Base-by-base conservation (phyloP, 2,113 vertebrate genomes). In the Tautogolabrus adspersus region DNA sequence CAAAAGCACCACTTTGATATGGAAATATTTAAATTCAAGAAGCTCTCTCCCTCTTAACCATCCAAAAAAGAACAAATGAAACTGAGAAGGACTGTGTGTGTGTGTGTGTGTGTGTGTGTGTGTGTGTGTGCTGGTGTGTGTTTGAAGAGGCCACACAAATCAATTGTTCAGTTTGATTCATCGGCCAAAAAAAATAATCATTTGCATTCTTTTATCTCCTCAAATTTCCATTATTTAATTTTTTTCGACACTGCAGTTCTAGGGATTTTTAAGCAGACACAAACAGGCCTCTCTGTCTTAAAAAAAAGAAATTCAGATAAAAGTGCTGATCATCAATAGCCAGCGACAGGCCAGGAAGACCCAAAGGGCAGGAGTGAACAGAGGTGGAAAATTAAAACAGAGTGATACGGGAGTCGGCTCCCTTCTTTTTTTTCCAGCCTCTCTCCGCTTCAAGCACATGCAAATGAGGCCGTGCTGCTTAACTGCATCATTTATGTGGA, bases 401-500 rank as follows among this genome's bases (percentile, higher is more conserved):
- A 97, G 95, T 96, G 96, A 98, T 96, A 95, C 95, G 96, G 95
- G 96, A 96, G 96, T 72, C 94, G 95, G 92, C 95, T 88, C 94
- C 96, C 95, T 52, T 21, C 21, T 95, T 42, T 52, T 21, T 52
- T 49, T 49, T 96, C 97, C 96, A 96, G 96, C 80, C 87, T 85
- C 89, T 92, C 96, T 96, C 96, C 95, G 10, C 97, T 97, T 96
- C 96, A 97, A 98, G 96, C 96, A 96, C 97, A 99, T 99, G 97
- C 97, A 99, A 99, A 99, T 99, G 95, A 98, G 96, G 94, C 96
- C 94, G 96, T 93, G 95, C 97, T 96, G 97, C 97, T 98, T 98
- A 98, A 98, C 97, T 98, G 98, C 97, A 99, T 99, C 98, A 98
- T 99, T 99, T 99, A 98, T 99, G 97, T 98, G 96, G 96, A 99